These are phyloP conservation scores for Coleophora deauratella DNA, from an alignment of 2,888 invertebrate genomes.

Conservation along the genomic window DNA sequence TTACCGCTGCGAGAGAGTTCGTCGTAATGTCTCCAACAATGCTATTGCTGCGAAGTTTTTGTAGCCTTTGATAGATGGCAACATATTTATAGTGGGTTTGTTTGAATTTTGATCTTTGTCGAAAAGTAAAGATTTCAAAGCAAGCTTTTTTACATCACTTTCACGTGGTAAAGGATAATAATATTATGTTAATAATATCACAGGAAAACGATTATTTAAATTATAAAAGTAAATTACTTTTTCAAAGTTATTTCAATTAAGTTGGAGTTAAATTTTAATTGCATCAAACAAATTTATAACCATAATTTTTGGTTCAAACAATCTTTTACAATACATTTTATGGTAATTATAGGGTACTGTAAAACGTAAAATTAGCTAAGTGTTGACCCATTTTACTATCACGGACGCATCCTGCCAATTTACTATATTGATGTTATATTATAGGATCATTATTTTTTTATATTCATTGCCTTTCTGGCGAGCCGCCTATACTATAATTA, in stretches of 20 bases:
- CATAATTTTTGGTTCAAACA: too few relatives aligned
- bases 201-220: too few relatives aligned
- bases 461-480: conserved; percentile 47
- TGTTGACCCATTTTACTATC: conserved; percentile 58
- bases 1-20: conserved; percentile 12
- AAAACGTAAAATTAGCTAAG: conserved; percentile 30
- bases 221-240: too few relatives aligned
- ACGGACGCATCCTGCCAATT: conserved; percentile 64
- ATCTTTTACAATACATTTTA: too few relatives aligned
- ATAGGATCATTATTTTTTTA: conserved; percentile 66
- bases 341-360: conserved; percentile 6
- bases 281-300: too few relatives aligned
- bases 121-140: too few relatives aligned
- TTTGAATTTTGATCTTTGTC: too few relatives aligned
- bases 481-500: conserved; percentile 65
- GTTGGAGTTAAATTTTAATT: too few relatives aligned
- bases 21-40: conserved; percentile 47
- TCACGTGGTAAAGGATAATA: too few relatives aligned
- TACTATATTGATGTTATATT: conserved; percentile 67
- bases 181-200: too few relatives aligned
- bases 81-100: conserved; percentile 43
- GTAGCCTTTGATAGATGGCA: conserved; percentile 32
- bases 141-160: too few relatives aligned
- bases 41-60: conserved; percentile 43
- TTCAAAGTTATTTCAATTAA: too few relatives aligned